Conservation (phyloP, 2,888 invertebrate species). For the Caenorhabditis japonica region DNA sequence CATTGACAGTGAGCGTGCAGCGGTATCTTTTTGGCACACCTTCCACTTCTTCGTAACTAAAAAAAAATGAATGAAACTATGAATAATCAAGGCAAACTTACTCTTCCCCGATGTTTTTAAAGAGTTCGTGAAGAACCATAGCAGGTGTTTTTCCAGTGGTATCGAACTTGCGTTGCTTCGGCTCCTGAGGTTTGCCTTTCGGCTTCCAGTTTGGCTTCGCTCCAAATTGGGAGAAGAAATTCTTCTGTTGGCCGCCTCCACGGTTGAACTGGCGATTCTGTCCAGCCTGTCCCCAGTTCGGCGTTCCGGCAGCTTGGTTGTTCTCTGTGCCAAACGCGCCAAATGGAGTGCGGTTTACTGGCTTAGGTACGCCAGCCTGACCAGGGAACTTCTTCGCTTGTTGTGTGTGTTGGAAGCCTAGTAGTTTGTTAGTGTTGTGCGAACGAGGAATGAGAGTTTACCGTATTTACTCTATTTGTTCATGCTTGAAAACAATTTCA, state of each 20-base stretch:
- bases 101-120: slow-evolving; percentile 52
- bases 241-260: background rate
- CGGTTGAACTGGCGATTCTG: background rate
- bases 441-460: background rate
- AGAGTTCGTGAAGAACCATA: slow-evolving; percentile 58
- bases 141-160: slow-evolving; percentile 55
- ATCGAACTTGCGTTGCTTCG: slow-evolving; percentile 15
- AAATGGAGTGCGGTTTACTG: background rate
- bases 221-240: background rate
- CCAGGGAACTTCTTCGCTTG: background rate
- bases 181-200: slow-evolving; percentile 2
- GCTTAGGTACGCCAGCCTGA: background rate
- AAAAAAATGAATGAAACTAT: background rate
- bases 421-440: slow-evolving; percentile 9
- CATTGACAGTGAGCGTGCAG: slow-evolving; percentile 43
- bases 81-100: slow-evolving; percentile 16
- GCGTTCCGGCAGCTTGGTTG: no score
- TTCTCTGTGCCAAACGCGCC: slow-evolving; percentile 4
- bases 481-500: no score
- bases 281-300: no score
- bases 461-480: no score
- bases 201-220: slow-evolving; percentile 3
- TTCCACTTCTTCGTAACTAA: slow-evolving; percentile 26
- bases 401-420: background rate
- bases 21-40: slow-evolving; percentile 38